Base-by-base conservation (phyloP, 1,140 invertebrate genomes). In the Monochamus saltuarius region DNA sequence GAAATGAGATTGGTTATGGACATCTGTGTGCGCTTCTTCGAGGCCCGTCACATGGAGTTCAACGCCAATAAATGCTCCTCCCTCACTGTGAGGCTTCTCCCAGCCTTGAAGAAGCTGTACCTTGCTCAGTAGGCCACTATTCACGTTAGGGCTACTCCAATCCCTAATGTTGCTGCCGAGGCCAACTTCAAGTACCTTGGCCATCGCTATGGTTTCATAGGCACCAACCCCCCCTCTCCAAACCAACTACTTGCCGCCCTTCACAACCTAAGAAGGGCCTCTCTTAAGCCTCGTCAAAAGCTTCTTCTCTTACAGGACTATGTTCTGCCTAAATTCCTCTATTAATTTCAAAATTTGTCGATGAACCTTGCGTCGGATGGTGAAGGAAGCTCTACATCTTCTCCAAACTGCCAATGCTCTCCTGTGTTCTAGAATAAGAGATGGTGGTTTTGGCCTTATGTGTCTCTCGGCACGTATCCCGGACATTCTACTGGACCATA, bases 121-220 rank as follows among this genome's bases (percentile, higher is more conserved):
- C 6, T 29, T 29, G 22, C 22, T 29, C 22, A 29, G 1, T 47
- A 38, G 1, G 57, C 62, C 0, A 16, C 11, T 1, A 61, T 70
- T 7, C 9, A 11, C 6, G n/a, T 73, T 3, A 45, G 45, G 14
- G 59, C 46, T 7, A 17, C 13, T 0, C 13, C 0, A 0, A 38
- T 70, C 0, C 52, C 35, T 0, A 40, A 53, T 38, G 52, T 73
- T 0, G 57, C 60, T 4, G 53, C 64, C 1, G 67, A 71, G 7
- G 8, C 38, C 10, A 54, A 50, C 14, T 75, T 72, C 65, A 62
- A 61, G 34, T 76, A 78, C 45, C 56, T 78, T 9, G 76, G 75
- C 10, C 53, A 73, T 0, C 58, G 71, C 4, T 73, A 72, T 19
- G 38, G 49, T 0, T 50, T 64, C 3, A 60, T 61, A 50, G 73